Evolutionary conservation across 2,113 vertebrate species (phyloP).

Genomic region (Vanacampus margaritifer): DNA sequence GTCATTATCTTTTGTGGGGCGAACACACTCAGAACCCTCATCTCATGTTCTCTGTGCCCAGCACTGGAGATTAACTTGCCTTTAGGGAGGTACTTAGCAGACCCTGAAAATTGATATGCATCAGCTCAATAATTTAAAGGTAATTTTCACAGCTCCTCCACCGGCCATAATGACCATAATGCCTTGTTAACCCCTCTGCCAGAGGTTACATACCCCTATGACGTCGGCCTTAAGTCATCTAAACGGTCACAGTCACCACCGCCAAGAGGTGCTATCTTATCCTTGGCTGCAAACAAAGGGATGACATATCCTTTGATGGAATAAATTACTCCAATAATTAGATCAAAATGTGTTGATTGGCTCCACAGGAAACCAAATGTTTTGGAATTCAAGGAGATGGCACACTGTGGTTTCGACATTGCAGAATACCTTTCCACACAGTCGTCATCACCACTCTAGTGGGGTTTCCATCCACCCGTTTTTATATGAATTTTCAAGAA

Average conservation of each 20-base stretch:
- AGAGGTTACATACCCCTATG: constrained; percentile 58
- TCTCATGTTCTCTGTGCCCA: constrained; percentile 36
- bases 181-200: constrained; percentile 63
- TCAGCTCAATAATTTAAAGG: constrained; percentile 58
- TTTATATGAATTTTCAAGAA: no score
- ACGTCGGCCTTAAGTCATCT: constrained; percentile 46
- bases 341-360: neutral
- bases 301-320: neutral
- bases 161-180: constrained; percentile 55
- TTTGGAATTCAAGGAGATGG: neutral
- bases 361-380: neutral
- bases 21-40: constrained; percentile 26
- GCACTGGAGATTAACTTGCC: constrained; percentile 44
- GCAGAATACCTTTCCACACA: neutral
- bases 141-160: constrained; percentile 46
- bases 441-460: no score
- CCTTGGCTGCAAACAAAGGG: neutral
- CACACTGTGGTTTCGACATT: neutral
- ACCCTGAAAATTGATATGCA: constrained; percentile 60
- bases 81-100: constrained; percentile 55
- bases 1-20: constrained; percentile 24
- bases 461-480: no score
- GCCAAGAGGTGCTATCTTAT: constrained; percentile 10
- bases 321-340: neutral
- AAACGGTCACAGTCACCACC: constrained; percentile 1